Percentiles rank a stretch among this genome's conserved stretches.
These are phyloP conservation scores for Osmoderma eremita DNA, from an alignment of 2,888 invertebrate species.

Conservation along the genomic window DNA sequence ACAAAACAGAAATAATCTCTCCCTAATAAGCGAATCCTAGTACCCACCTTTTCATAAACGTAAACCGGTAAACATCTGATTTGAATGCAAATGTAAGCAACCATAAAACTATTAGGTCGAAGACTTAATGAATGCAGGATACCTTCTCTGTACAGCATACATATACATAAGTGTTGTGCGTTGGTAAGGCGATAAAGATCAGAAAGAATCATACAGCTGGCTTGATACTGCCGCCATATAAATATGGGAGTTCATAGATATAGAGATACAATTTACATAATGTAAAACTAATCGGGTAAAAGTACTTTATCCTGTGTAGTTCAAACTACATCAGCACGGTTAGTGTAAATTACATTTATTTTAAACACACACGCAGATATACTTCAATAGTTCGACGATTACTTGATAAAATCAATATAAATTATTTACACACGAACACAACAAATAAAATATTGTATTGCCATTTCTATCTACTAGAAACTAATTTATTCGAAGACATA, in stretches of 20 bases:
- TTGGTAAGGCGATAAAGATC: slow-evolving; percentile 19
- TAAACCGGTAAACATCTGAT: slow-evolving; percentile 25
- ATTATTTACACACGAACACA: slow-evolving; percentile 1
- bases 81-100: slow-evolving; percentile 22
- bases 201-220: slow-evolving; percentile 18
- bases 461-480: slow-evolving; percentile 16
- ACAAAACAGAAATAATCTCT: neutral
- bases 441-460: slow-evolving; percentile 26
- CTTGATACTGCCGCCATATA: slow-evolving; percentile 19
- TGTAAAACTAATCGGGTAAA: slow-evolving; percentile 23
- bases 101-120: slow-evolving; percentile 8
- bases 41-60: slow-evolving; percentile 5
- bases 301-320: slow-evolving; percentile 10
- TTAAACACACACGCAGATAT: neutral
- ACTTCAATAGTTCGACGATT: slow-evolving; percentile 24
- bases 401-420: slow-evolving; percentile 11
- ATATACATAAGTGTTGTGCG: neutral
- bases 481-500: slow-evolving; percentile 18
- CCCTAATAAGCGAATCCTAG: slow-evolving; percentile 12
- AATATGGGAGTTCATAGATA: slow-evolving; percentile 31
- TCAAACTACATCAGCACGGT: slow-evolving; percentile 34
- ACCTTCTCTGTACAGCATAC: neutral
- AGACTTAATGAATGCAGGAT: slow-evolving; percentile 27
- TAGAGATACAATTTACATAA: slow-evolving; percentile 26
- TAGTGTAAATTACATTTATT: slow-evolving; percentile 33